phyloP scores from a whole-genome alignment of 2,888 invertebrate species.

The Pyrrhia umbra region DNA sequence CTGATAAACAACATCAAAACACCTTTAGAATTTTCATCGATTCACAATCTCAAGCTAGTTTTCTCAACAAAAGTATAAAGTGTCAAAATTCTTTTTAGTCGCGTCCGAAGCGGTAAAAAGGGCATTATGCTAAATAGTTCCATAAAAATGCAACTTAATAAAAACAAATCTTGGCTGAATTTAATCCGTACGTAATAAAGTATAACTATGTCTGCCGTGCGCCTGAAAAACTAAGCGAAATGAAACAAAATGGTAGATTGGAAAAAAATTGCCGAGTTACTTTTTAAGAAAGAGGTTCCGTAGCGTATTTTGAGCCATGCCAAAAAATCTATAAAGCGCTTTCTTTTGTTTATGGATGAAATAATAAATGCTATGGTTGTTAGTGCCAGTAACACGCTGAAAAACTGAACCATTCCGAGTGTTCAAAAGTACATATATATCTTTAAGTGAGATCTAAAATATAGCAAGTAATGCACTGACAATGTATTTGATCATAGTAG shows the following conservation, averaged over 20 bases:
- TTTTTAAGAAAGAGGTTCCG: conserved; percentile 15
- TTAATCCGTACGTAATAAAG: conserved; percentile 67
- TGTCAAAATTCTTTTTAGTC: conserved; percentile 43
- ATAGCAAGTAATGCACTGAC: too few relatives aligned
- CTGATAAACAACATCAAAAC: too few relatives aligned
- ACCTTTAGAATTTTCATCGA: too few relatives aligned
- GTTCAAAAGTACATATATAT: too few relatives aligned
- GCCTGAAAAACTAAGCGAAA: conserved; percentile 62
- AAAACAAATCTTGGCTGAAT: conserved; percentile 71
- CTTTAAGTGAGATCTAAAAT: too few relatives aligned
- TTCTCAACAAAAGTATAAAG: conserved; percentile 29
- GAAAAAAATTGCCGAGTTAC: conserved; percentile 56
- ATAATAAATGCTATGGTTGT: too few relatives aligned
- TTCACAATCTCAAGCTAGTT: not conserved
- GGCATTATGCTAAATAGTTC: conserved; percentile 76
- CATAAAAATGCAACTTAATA: conserved; percentile 75
- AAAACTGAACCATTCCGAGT: too few relatives aligned
- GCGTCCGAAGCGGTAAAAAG: conserved; percentile 58
- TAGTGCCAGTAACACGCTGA: too few relatives aligned
- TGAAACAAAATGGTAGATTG: conserved; percentile 68
- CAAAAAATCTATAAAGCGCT: too few relatives aligned
- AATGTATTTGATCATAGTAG: too few relatives aligned
- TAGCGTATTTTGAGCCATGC: not conserved
- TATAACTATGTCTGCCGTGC: conserved; percentile 61
- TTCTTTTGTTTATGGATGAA: too few relatives aligned